Evolutionary conservation across 2,888 invertebrate genomes (phyloP), one percentile per base, ranked within the genome.

Genomic region (Willowsia nigromaculata): DNA sequence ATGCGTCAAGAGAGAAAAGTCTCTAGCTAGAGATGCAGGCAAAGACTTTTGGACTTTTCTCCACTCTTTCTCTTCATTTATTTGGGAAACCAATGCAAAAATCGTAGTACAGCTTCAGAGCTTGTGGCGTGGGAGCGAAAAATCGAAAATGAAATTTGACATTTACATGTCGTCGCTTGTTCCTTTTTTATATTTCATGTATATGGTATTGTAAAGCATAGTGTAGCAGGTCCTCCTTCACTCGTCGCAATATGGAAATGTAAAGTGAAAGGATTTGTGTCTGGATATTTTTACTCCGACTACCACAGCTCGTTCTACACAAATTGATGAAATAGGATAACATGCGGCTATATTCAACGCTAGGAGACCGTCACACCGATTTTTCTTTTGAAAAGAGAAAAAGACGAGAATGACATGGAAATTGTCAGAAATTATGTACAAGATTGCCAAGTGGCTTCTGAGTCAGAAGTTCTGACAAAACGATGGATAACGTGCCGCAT

Each of bases 41-140:
- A 33, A 62, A 62, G 43, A 27, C 62, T 11, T 22, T 53, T 59
- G 59, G n/a, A 43, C 25, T 43, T 40, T 81, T 37, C 18, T 78
- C 53, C 13, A 43, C 43, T 22, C 43, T 62, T 62, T 81, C 43
- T 62, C 62, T 33, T 76, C 9, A 13, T 53, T 53, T 30, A 13
- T 43, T 11, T 22, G 33, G 0, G 53, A 50, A 50, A 15, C 47
- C 27, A 50, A 76, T 27, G 53, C 13, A 18, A 50, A 30, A 33
- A 13, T 18, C 13, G 25, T 15, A 47, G 74, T 74, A n/a, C n/a
- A n/a, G n/a, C n/a, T n/a, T n/a, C n/a, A n/a, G n/a, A n/a, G n/a
- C n/a, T n/a, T n/a, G n/a, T n/a, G n/a, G 50, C 30, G 59, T 62
- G 81, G 30, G 50, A 76, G 30, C 47, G n/a, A 76, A 33, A 76